Conservation (phyloP, 92 coral and sea anemone species). For the Montipora capitata region DNA sequence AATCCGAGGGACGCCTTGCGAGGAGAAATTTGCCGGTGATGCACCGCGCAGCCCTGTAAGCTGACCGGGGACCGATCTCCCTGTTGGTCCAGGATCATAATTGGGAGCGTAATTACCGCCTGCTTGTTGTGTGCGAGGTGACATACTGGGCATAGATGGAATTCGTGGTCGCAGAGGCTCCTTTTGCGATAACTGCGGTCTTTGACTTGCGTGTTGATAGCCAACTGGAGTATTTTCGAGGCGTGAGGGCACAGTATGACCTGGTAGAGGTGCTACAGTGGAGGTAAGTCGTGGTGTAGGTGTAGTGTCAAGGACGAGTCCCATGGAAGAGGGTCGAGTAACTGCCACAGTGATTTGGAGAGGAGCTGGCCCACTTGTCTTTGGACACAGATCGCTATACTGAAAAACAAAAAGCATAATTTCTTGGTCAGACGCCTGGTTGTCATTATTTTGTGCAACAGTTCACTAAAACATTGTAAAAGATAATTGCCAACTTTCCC, state of each 20-base stretch:
- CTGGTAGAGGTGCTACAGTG: conserved; percentile 77
- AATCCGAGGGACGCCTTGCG: conserved; percentile 18
- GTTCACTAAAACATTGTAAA: no score
- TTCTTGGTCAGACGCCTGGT: background rate
- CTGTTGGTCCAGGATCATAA: conserved; percentile 33
- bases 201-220: conserved; percentile 5
- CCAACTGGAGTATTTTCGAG: background rate
- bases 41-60: background rate
- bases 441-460: no score
- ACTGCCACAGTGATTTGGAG: conserved; percentile 30
- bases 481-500: no score
- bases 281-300: conserved; percentile 77
- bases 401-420: background rate
- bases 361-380: conserved; percentile 26
- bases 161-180: conserved; percentile 44
- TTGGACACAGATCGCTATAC: conserved; percentile 33
- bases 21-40: background rate
- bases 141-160: conserved; percentile 12
- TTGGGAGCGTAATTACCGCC: conserved; percentile 5
- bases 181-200: conserved; percentile 27
- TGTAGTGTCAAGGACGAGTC: conserved; percentile 54
- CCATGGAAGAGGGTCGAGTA: conserved; percentile 22
- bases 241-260: conserved; percentile 73
- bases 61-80: conserved; percentile 15
- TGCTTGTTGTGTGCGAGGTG: conserved; percentile 28